These are phyloP conservation scores for Drosophila pallidifrons DNA, from an alignment of 1,140 invertebrate genomes.

Conservation along the genomic window DNA sequence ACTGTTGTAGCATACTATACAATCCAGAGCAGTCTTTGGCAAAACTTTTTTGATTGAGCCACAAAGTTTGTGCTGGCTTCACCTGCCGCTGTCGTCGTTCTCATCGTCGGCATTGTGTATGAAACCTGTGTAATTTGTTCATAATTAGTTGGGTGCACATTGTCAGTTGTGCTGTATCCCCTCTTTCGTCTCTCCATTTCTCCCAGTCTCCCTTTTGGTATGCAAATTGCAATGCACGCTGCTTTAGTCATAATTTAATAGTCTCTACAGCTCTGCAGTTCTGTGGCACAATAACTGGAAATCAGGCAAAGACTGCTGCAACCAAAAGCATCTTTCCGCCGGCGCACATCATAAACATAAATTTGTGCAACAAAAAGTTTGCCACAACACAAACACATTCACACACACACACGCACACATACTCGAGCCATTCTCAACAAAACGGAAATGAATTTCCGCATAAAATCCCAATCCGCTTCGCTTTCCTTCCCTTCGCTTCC, in stretches of 20 bases:
- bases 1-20: neutral
- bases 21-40: conserved; percentile 29
- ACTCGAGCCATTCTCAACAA: conserved; percentile 48
- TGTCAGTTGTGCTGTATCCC: conserved; percentile 43
- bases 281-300: conserved; percentile 67
- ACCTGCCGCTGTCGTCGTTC: conserved; percentile 28
- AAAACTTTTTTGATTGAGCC: conserved; percentile 80
- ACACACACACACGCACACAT: conserved; percentile 28
- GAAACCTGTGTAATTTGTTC: conserved; percentile 81
- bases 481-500: neutral
- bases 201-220: neutral
- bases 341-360: conserved; percentile 80
- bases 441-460: conserved; percentile 81
- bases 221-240: conserved; percentile 31
- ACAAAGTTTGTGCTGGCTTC: conserved; percentile 58
- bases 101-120: conserved; percentile 62
- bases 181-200: neutral
- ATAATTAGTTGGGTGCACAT: conserved; percentile 81
- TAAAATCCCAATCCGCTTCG: conserved; percentile 52
- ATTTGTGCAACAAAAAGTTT: conserved; percentile 57
- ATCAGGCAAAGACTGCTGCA: conserved; percentile 70
- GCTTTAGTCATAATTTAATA: conserved; percentile 66
- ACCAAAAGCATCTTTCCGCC: conserved; percentile 73
- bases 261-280: conserved; percentile 2
- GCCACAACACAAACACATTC: conserved; percentile 31